Conservation (phyloP, 2,888 invertebrate genomes). For the Heteromyza rotundicornis region DNA sequence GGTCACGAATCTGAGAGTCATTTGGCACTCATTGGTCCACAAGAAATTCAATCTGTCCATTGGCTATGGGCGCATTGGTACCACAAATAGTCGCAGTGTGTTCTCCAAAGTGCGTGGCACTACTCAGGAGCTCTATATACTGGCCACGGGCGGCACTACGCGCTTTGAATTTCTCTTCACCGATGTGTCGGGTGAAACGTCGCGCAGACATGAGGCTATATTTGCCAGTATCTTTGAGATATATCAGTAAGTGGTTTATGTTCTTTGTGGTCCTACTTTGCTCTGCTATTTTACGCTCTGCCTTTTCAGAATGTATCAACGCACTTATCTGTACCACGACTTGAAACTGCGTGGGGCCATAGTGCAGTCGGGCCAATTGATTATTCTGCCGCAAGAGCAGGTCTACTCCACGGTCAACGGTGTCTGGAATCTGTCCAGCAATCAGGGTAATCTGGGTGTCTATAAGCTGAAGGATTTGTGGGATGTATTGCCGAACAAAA, state of each 20-base stretch:
- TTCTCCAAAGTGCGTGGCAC: conserved; percentile 86
- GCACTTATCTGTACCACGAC: conserved; percentile 90
- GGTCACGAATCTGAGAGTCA: conserved; percentile 89
- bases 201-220: conserved; percentile 73
- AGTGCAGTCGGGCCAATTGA: conserved; percentile 83
- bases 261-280: background rate
- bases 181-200: conserved; percentile 74
- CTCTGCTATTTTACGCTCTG: too few species aligned
- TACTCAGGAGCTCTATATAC: conserved; percentile 85
- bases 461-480: conserved; percentile 89
- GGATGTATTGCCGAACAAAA: conserved; percentile 74
- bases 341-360: conserved; percentile 91
- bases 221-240: conserved; percentile 91
- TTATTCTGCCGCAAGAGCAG: conserved; percentile 86
- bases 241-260: conserved; percentile 74
- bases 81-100: conserved; percentile 81
- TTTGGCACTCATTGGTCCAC: conserved; percentile 91
- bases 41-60: conserved; percentile 92
- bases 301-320: conserved; percentile 90
- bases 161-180: conserved; percentile 98
- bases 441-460: conserved; percentile 96
- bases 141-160: conserved; percentile 81
- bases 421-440: conserved; percentile 97
- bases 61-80: conserved; percentile 84
- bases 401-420: conserved; percentile 70